Base-by-base conservation (phyloP, 2,113 vertebrate genomes). In the Oceanites oceanicus region DNA sequence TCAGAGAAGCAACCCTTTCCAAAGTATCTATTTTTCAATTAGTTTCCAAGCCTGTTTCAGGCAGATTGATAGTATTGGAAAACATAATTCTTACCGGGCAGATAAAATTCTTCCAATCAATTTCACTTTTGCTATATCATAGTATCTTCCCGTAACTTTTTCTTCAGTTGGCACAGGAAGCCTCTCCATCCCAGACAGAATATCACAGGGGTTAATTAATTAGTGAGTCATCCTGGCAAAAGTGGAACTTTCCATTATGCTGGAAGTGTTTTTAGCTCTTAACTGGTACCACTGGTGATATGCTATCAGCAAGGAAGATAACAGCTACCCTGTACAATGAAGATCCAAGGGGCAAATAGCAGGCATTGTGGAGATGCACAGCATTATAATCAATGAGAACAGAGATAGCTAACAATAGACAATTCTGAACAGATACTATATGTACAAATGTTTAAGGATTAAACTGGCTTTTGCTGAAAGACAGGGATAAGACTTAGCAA, bases 171-270 rank as follows among this genome's bases (percentile, higher is more conserved):
- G 80, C 79, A 68, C 56, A 63, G 65, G 79, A 94, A 94, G 27
- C n/a, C 36, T 94, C 58, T 84, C 61, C 45, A 84, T 53, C 36
- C 47, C 10, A 71, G 45, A 67, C 83, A 84, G 62, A 84, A 42
- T 16, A 61, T 47, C 42, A 7, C 58, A 67, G 17, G 36, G 65
- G 66, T 92, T 86, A 95, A 95, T 68, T 82, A 88, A 86, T 81
- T 76, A 91, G 11, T 67, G 52, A 96, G 61, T 85, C 89, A 97
- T 84, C 49, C 70, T 76, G 66, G 76, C 4, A 15, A 79, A 96
- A 97, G 77, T 15, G 23, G 70, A 94, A 94, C 44, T 92, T 95
- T 78, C 92, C 86, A 87, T 89, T 75, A 78, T 50, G 80, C 77
- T 76, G 7, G 40, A 86, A 95, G 86, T 20, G 30, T 81, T 96